A percentile compares a stretch with the other conserved stretches of the same genome.
Conservation (phyloP, 2,113 vertebrate genomes). For the Hippolais icterina region DNA sequence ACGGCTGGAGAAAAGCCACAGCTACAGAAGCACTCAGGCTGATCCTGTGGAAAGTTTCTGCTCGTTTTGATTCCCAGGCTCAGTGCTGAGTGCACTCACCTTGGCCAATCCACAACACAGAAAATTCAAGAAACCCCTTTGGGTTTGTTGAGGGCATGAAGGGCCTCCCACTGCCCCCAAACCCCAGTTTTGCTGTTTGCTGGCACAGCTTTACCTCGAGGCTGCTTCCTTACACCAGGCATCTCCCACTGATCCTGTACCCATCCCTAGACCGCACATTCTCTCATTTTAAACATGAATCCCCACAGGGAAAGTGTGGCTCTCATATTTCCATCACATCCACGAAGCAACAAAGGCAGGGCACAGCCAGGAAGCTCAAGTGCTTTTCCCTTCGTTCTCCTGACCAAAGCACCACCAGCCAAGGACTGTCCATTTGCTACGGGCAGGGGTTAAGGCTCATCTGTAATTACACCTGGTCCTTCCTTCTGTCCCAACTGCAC, state of each 20-base stretch:
- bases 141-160: background rate
- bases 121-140: background rate
- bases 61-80: background rate
- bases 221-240: background rate
- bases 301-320: background rate
- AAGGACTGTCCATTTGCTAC: background rate
- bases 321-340: background rate
- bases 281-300: background rate
- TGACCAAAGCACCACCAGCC: background rate
- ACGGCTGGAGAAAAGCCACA: background rate
- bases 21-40: background rate
- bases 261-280: background rate
- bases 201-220: background rate
- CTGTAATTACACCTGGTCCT: background rate
- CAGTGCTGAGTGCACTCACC: background rate
- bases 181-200: background rate
- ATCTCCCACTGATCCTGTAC: background rate
- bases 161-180: background rate
- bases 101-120: background rate
- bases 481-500: background rate
- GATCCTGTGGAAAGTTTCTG: background rate
- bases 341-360: rapidly evolving
- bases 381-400: background rate
- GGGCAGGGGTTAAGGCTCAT: background rate
- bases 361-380: background rate